Base-by-base conservation (phyloP, 2,888 invertebrate species). In the Cyrtodaria siliqua region DNA sequence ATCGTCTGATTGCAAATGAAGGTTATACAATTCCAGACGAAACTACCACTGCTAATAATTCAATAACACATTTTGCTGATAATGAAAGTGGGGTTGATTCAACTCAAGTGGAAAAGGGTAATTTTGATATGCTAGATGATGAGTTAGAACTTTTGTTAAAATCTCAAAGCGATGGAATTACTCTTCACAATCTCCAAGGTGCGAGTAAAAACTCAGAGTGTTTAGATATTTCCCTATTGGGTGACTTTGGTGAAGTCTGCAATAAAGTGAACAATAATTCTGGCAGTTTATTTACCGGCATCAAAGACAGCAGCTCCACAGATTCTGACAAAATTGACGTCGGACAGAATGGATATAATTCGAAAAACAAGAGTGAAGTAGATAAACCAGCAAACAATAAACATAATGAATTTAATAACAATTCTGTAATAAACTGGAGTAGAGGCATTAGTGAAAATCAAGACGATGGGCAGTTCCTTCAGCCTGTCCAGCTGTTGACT, bases 401-500 rank as follows among this genome's bases (percentile, higher is more conserved):
- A 33, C 4, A 33, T 4, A 33, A 33, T 33, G 33, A 33, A 12
- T 33, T 33, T 12, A 2, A 64, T 16, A 56, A 18, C 29, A 64
- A 20, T 29, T 24, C 14, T 38, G 16, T 53, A 33, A 62, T 59
- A 23, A 18, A 29, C 2, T 84, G 82, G 73, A 80, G 79, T 42
- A 80, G 69, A 63, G 79, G 86, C 49, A 40, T 27, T 38, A 44
- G 72, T 53, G 56, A 60, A 24, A 53, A 49, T n/a, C 59, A 64
- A 55, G 12, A 59, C 12, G 52, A 76, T 66, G 76, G 73, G 49
- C 38, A 62, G 23, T 20, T 50, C 29, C 20, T 77, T n/a, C 74
- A 89, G 80, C 89, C 89, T 18, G 89, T 89, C 8, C 63, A 68
- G 40, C 61, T 89, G 60, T 64, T 88, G 56, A 55, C 83, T 2